A percentile compares a stretch with the other conserved stretches of the same genome.
These are phyloP conservation scores for Percina caprodes DNA, from an alignment of 2,113 vertebrate species.

Conservation along the genomic window DNA sequence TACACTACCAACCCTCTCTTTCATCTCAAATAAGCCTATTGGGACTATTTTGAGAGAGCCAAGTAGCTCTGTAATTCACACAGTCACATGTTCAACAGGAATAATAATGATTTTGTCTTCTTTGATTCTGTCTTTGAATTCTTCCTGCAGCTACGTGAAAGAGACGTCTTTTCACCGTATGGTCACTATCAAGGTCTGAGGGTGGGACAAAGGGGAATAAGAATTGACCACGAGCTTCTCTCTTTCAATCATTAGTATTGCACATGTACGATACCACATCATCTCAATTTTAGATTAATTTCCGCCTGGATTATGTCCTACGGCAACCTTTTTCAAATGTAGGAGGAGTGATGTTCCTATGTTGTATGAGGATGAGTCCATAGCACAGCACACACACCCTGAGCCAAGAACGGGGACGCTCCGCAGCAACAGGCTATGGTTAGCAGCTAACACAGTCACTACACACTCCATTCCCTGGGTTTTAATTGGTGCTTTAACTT, in stretches of 20 bases:
- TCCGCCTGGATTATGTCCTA: neutral
- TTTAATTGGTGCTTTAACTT: too few species aligned
- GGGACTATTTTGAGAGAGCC: constrained; percentile 63
- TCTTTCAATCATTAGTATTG: neutral
- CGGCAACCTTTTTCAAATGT: neutral
- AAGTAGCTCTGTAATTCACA: constrained; percentile 64
- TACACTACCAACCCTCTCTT: constrained; percentile 50
- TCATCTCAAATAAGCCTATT: constrained; percentile 65
- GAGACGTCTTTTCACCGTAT: constrained; percentile 3
- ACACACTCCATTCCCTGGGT: too few species aligned
- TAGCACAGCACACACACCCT: too few species aligned
- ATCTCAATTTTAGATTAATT: neutral
- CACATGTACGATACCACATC: neutral
- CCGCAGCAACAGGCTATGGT: too few species aligned
- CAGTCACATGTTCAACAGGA: constrained; percentile 64
- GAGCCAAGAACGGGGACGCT: too few species aligned
- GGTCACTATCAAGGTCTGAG: constrained; percentile 22
- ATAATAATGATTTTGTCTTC: constrained; percentile 62
- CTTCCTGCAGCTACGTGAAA: neutral
- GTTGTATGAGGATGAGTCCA: neutral
- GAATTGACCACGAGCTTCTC: neutral
- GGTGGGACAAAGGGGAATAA: neutral
- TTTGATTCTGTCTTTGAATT: constrained; percentile 37
- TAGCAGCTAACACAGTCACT: too few species aligned
- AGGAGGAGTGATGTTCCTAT: neutral